phyloP scores from a whole-genome alignment of 2,797 vertebrate genomes.

The Scomberomorus guttatus region DNA sequence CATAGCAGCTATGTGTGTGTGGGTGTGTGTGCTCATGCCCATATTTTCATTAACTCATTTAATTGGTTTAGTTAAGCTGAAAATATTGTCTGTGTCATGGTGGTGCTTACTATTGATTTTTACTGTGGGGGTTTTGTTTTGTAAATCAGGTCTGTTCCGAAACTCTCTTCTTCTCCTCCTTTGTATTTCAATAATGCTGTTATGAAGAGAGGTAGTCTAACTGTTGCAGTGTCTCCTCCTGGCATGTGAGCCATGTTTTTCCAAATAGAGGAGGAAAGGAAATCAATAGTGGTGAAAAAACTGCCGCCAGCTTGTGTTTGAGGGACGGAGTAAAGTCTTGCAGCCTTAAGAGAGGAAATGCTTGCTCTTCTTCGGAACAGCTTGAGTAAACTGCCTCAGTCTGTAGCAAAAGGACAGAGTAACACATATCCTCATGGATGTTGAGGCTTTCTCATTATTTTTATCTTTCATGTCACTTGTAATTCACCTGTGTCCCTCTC shows the following conservation, averaged over 20 bases:
- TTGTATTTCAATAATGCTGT: constrained; percentile 55
- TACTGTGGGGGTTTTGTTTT: constrained; percentile 27
- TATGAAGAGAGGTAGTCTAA: constrained; percentile 46
- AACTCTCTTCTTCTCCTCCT: constrained; percentile 26
- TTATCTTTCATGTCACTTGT: constrained; percentile 38
- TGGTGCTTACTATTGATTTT: constrained; percentile 39
- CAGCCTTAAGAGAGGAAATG: constrained; percentile 54
- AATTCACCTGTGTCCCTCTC: constrained; percentile 47
- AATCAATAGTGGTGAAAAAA: constrained; percentile 76
- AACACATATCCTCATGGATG: constrained; percentile 16
- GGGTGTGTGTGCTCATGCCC: too few species aligned
- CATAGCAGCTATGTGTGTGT: too few species aligned
- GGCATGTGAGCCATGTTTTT: constrained; percentile 65
- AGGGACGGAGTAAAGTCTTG: constrained; percentile 38
- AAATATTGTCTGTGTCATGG: constrained; percentile 1
- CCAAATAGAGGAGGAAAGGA: constrained; percentile 71
- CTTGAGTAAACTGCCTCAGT: constrained; percentile 46
- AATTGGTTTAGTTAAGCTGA: not conserved
- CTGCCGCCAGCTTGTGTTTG: constrained; percentile 66
- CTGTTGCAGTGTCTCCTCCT: constrained; percentile 43
- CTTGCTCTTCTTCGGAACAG: constrained; percentile 29
- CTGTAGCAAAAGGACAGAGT: constrained; percentile 38
- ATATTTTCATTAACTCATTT: not conserved
- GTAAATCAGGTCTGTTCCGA: constrained; percentile 35
- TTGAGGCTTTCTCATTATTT: constrained; percentile 41